Evolutionary conservation across 1,140 invertebrate genomes (phyloP), one percentile per base, ranked within the genome.

Genomic region (Agrilus planipennis): DNA sequence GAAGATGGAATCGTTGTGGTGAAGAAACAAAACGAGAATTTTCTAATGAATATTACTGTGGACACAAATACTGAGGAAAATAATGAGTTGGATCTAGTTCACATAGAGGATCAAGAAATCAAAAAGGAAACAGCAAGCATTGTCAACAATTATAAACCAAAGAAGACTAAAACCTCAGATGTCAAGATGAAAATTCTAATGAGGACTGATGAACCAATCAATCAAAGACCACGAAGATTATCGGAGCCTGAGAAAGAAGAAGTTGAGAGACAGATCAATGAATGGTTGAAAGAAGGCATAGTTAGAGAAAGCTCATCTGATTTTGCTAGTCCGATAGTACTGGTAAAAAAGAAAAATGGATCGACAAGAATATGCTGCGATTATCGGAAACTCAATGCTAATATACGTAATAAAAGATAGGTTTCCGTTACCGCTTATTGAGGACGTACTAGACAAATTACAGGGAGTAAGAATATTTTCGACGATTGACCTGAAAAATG

Each of bases 361-460:
- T 1, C 14, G 3, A 38, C 45, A 4, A 34, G 71, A 28, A 56
- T 72, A 7, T 75, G 69, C 53, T 46, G 69, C 2, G 70, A 76
- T 46, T 74, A 64, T 44, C 45, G 68, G 9, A 36, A 41, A 23
- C 31, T 73, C 2, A 74, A 73, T 44, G n/a, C n/a, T n/a, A n/a
- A 49, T 50, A 23, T 44, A 41, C 19, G 52, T 60, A 21, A 29
- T 53, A 15, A 49, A 56, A 49, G 47, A 62, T 35, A 36, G 48
- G 11, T 64, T 42, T 51, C 50, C 52, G 2, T 23, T 55, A n/a
- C 49, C 47, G 9, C 32, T 50, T 31, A 57, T 54, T 15, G 52
- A 53, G 12, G 49, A 53, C 28, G 37, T 31, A 28, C 20, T 54
- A 3, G 45, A 53, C 39, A 28, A 28, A 43, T 38, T 54, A 27